These are phyloP conservation scores for Drosophila leontia DNA, from an alignment of 1,140 invertebrate species.

Conservation along the genomic window DNA sequence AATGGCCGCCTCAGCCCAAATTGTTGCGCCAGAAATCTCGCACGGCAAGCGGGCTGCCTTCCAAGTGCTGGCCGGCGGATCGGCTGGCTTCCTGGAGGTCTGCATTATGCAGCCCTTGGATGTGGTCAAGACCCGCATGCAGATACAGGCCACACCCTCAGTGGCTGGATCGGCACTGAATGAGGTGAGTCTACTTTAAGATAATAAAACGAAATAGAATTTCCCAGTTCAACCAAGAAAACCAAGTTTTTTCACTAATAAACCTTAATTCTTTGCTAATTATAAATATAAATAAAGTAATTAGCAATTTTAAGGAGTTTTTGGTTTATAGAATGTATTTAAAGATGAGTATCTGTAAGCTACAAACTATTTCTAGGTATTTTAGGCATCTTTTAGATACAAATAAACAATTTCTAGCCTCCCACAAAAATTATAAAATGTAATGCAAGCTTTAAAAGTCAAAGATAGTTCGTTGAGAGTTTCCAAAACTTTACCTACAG, in stretches of 20 bases:
- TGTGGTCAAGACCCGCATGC: conserved; percentile 95
- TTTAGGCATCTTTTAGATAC: not conserved
- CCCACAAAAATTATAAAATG: not conserved
- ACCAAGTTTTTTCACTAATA: not conserved
- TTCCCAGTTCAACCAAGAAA: not conserved
- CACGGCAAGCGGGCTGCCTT: conserved; percentile 90
- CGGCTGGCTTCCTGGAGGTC: conserved; percentile 96
- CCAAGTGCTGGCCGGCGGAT: conserved; percentile 94
- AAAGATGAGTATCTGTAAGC: not conserved
- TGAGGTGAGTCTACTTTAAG: conserved; percentile 53
- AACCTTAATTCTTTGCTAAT: not conserved
- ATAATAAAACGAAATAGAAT: not conserved
- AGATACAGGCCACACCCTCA: conserved; percentile 88
- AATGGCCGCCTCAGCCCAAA: not conserved
- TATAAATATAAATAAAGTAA: not conserved
- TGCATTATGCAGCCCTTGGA: conserved; percentile 98
- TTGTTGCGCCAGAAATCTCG: conserved; percentile 39
- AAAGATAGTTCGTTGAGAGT: not conserved
- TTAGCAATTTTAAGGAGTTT: not conserved
- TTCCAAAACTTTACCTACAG: not conserved
- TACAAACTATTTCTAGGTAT: not conserved
- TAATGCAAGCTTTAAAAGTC: not conserved
- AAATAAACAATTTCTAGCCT: not conserved
- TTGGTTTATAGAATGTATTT: not conserved
- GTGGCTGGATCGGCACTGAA: conserved; percentile 27